Base-by-base conservation (phyloP, 2,113 vertebrate species). In the Numida meleagris region DNA sequence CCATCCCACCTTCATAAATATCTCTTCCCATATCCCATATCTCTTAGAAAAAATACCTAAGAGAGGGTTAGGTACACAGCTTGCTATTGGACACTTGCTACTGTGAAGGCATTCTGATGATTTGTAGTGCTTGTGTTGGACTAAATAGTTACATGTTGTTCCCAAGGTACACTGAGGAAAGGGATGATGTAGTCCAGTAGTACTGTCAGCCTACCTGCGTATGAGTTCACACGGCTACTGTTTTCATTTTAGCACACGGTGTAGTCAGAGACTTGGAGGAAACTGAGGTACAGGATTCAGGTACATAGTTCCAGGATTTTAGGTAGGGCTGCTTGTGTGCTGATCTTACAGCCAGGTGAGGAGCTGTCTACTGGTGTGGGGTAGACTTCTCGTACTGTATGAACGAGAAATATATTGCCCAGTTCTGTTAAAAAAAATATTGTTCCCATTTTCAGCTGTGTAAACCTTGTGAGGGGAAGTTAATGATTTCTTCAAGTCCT, bases 121-220 rank as follows among this genome's bases (percentile, higher is more conserved):
- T 61, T 74, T 68, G 63, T 36, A 20, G 31, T 31, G 18, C 18
- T 58, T 62, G 25, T 46, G 15, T 51, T 55, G 82, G 46, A 38
- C 18, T 0, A 2, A 20, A 7, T 1, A 63, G 29, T 51, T n/a
- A 71, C 1, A 1, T 31, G 21, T 16, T 42, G 0, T 19, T 58
- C 31, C 1, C 2, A 27, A 58, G 43, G 43, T 40, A 9, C 33
- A 3, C 4, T 10, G 36, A 71, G 71, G 31, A 70, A 46, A 21
- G 2, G 9, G 45, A 55, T 0, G 1, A 20, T 18, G 63, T 62
- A 40, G 50, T 36, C 67, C 38, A 23, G 45, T 40, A 76, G 23
- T 86, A 61, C 70, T 68, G 13, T 68, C 57, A 46, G 92, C 43
- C 1, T 4, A 50, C 42, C 34, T 63, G 36, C 33, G 3, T 7